Conservation (phyloP, 2,797 vertebrate genomes). For the Onychomys leucogaster region DNA sequence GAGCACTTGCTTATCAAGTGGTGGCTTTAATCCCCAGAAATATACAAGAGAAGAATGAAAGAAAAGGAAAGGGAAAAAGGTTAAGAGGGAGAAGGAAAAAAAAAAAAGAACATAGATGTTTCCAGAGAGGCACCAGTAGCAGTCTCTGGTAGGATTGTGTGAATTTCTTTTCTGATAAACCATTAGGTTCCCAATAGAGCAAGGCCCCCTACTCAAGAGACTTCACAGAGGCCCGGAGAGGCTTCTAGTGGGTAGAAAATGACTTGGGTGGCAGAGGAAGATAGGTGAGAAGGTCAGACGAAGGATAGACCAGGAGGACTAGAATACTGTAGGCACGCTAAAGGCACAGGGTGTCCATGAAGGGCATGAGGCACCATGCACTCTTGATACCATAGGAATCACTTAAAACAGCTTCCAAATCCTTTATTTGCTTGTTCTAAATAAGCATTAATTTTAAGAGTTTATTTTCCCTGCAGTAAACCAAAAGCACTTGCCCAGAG, state of each 20-base stretch:
- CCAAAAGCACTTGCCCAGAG: neutral
- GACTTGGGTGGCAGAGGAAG: neutral
- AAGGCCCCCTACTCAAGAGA: neutral
- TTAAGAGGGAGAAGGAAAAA: too few relatives aligned
- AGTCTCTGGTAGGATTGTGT: neutral
- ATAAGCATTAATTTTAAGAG: neutral
- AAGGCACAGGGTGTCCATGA: neutral
- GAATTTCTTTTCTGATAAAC: neutral
- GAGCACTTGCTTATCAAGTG: neutral
- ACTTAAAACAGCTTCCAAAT: neutral
- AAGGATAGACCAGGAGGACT: too few relatives aligned
- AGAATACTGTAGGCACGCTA: neutral
- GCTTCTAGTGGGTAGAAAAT: neutral
- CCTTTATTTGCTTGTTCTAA: neutral
- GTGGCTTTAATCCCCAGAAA: neutral
- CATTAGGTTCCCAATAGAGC: neutral
- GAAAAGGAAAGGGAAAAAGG: neutral
- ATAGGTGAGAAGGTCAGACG: neutral
- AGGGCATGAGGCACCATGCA: too few relatives aligned
- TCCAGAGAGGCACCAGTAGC: neutral
- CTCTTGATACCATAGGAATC: too few relatives aligned
- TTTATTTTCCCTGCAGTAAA: neutral
- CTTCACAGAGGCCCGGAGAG: neutral
- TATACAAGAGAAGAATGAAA: neutral
- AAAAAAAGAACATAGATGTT: neutral